A percentile compares a stretch with the other conserved stretches of the same genome.
phyloP scores from a whole-genome alignment of 2,797 vertebrate genomes.

The Syngnathus rostellatus region DNA sequence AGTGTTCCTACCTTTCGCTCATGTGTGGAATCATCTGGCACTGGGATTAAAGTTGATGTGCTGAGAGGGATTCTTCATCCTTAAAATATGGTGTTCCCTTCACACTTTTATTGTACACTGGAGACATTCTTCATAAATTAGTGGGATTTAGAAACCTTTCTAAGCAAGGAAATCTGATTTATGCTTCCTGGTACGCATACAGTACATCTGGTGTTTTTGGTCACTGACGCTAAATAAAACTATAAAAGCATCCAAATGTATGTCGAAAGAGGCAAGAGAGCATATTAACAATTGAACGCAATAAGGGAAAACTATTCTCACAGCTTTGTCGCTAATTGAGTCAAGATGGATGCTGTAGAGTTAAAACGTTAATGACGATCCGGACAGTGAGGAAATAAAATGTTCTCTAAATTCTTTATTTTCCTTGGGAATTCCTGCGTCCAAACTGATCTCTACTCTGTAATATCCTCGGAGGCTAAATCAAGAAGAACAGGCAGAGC shows the following conservation, averaged over 20 bases:
- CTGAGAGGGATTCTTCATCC: constrained; percentile 45
- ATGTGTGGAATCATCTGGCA: constrained; percentile 42
- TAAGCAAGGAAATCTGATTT: constrained; percentile 37
- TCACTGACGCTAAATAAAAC: not conserved
- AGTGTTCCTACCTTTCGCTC: constrained; percentile 12
- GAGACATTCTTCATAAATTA: constrained; percentile 26
- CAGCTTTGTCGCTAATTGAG: constrained; percentile 67
- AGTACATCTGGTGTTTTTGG: constrained; percentile 42
- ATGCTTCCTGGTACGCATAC: constrained; percentile 43
- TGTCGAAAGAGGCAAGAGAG: not conserved
- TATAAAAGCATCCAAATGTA: not conserved
- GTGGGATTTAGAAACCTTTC: constrained; percentile 54
- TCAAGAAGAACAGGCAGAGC: constrained; percentile 42
- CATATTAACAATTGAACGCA: not conserved
- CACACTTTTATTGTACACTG: constrained; percentile 39
- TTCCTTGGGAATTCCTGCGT: constrained; percentile 51
- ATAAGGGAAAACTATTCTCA: constrained; percentile 10
- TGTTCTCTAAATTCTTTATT: constrained; percentile 52
- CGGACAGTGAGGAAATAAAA: constrained; percentile 46
- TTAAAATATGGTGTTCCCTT: constrained; percentile 31
- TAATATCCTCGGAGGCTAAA: constrained; percentile 49
- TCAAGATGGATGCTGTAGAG: constrained; percentile 59
- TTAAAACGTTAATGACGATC: constrained; percentile 49
- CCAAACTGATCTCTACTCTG: constrained; percentile 42
- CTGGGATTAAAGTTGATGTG: constrained; percentile 31